These are phyloP conservation scores for Orientallactaga bullata DNA, from an alignment of 2,113 vertebrate species.

Conservation along the genomic window DNA sequence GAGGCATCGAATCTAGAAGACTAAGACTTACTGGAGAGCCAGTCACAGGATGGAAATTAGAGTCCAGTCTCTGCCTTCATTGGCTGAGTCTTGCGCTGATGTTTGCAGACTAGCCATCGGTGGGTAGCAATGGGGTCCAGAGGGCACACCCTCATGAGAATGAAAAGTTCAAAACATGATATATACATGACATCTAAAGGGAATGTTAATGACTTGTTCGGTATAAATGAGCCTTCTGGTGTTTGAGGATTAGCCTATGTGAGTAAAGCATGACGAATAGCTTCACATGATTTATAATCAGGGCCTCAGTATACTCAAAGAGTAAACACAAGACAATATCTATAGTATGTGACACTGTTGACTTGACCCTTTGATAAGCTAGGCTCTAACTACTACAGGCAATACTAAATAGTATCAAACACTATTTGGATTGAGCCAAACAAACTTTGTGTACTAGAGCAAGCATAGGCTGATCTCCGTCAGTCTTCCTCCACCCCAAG, in stretches of 20 bases:
- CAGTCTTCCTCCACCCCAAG: background rate
- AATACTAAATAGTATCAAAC: background rate
- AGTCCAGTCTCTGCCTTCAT: background rate
- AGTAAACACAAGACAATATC: conserved; percentile 20
- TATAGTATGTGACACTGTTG: background rate
- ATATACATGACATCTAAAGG: background rate
- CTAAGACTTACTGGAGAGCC: background rate
- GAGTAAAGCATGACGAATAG: background rate
- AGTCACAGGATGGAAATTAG: background rate
- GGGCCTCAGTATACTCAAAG: background rate
- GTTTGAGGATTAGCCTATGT: background rate
- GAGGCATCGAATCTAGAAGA: background rate
- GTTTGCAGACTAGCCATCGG: background rate
- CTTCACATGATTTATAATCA: background rate
- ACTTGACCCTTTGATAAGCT: background rate
- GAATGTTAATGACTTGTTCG: background rate
- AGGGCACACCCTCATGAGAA: background rate
- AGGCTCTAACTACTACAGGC: background rate
- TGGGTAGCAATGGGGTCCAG: background rate
- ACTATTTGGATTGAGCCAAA: background rate
- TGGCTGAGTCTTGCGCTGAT: background rate
- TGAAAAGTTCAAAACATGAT: background rate
- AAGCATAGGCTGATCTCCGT: background rate
- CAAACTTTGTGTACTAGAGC: background rate
- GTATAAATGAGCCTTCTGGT: background rate